Evolutionary conservation across 2,888 invertebrate species (phyloP).

Genomic region (Brachylomia viminalis): DNA sequence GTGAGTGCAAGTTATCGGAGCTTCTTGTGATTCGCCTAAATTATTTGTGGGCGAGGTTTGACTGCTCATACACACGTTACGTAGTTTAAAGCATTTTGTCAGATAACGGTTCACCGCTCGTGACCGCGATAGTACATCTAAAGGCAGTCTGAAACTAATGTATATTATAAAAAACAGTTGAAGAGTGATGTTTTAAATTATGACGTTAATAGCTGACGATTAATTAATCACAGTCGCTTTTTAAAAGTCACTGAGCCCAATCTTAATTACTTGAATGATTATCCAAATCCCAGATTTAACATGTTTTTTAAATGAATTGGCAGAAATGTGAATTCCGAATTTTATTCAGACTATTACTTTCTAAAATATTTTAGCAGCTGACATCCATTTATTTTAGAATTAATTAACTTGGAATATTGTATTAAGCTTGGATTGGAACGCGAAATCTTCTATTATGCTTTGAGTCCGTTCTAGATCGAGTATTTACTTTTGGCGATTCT

Average conservation of each 20-base stretch:
- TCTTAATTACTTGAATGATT: slow-evolving; percentile 41
- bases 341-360: background rate
- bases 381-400: background rate
- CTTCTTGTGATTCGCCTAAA: too few species aligned
- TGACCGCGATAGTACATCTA: too few species aligned
- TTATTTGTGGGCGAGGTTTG: too few species aligned
- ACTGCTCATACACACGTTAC: too few species aligned
- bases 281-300: slow-evolving; percentile 12
- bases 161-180: slow-evolving; percentile 16
- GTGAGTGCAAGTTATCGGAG: too few species aligned
- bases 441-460: slow-evolving; percentile 8
- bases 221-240: slow-evolving; percentile 43
- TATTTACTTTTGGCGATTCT: background rate
- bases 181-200: slow-evolving; percentile 33
- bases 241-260: slow-evolving; percentile 46
- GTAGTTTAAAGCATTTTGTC: too few species aligned
- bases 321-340: slow-evolving; percentile 17
- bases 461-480: background rate
- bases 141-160: slow-evolving; percentile 7
- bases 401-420: slow-evolving; percentile 3
- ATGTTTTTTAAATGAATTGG: slow-evolving; percentile 36
- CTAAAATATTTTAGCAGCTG: background rate
- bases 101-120: too few species aligned
- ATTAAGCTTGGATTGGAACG: background rate
- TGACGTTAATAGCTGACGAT: slow-evolving; percentile 41